A percentile compares a stretch with the other conserved stretches of the same genome.
phyloP scores from a whole-genome alignment of 1,140 invertebrate species.

The Bombus affinis region DNA sequence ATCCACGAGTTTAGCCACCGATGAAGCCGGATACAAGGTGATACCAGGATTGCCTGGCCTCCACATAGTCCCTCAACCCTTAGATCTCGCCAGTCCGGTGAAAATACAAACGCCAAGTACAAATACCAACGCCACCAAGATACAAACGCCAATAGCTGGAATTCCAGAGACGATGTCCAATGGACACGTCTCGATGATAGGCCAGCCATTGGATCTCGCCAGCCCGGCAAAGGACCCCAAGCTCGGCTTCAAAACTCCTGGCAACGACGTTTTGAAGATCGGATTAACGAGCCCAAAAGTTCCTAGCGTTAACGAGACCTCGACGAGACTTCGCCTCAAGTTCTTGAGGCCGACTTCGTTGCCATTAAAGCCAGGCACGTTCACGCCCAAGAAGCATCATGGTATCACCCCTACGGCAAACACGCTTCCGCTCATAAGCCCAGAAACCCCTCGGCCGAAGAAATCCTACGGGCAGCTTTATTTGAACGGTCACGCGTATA shows the following conservation, averaged over 20 bases:
- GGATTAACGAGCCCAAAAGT: conserved; percentile 66
- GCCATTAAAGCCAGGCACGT: conserved; percentile 91
- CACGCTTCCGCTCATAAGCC: conserved; percentile 91
- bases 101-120: conserved; percentile 58
- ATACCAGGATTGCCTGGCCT: conserved; percentile 73
- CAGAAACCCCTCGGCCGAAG: conserved; percentile 93
- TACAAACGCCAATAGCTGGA: conserved; percentile 57
- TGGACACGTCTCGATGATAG: conserved; percentile 39
- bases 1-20: conserved; percentile 66
- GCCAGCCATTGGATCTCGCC: conserved; percentile 71
- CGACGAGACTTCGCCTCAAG: conserved; percentile 77
- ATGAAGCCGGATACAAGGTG: conserved; percentile 73
- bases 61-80: conserved; percentile 74
- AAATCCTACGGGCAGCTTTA: conserved; percentile 94
- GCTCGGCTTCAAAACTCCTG: conserved; percentile 61
- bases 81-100: conserved; percentile 76
- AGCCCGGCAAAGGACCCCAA: conserved; percentile 72
- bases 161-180: conserved; percentile 54
- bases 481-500: conserved; percentile 95
- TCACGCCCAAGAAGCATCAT: conserved; percentile 89
- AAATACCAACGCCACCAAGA: conserved; percentile 62
- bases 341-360: conserved; percentile 91
- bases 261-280: conserved; percentile 46
- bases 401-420: conserved; percentile 90
- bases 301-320: conserved; percentile 56